These are phyloP conservation scores for Periophthalmodon schlosseri DNA, from an alignment of 2,113 vertebrate species.

Conservation along the genomic window DNA sequence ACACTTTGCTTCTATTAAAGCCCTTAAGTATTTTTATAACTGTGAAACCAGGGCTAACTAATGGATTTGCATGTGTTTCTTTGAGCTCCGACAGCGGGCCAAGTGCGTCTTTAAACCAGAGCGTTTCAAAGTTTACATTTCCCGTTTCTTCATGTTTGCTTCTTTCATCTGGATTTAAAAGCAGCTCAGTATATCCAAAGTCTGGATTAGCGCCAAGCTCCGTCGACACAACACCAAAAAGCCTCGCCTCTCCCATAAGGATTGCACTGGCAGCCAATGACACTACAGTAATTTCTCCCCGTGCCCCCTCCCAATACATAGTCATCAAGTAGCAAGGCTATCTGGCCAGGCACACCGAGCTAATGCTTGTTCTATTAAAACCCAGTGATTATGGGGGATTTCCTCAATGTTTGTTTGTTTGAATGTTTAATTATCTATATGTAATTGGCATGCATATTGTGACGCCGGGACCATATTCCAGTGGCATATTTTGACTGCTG, in stretches of 20 bases:
- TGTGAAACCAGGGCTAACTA: constrained; percentile 73
- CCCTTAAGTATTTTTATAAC: constrained; percentile 81
- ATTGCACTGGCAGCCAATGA: constrained; percentile 69
- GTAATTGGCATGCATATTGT: constrained; percentile 66
- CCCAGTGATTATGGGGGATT: constrained; percentile 69
- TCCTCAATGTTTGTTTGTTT: constrained; percentile 72
- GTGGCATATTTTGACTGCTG: constrained; percentile 46
- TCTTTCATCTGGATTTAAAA: constrained; percentile 74
- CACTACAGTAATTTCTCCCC: constrained; percentile 55
- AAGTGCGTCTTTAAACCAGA: constrained; percentile 63
- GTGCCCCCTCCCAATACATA: constrained; percentile 19
- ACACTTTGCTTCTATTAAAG: constrained; percentile 76
- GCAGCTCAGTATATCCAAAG: constrained; percentile 68
- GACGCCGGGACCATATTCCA: constrained; percentile 45
- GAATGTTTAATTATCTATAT: constrained; percentile 74
- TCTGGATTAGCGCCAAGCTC: constrained; percentile 73
- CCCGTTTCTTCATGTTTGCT: constrained; percentile 65
- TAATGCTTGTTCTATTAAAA: constrained; percentile 74
- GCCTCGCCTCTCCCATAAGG: constrained; percentile 61
- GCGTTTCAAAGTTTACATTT: constrained; percentile 76
- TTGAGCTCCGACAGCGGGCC: constrained; percentile 34
- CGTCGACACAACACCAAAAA: constrained; percentile 42
- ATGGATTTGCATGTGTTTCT: constrained; percentile 80
- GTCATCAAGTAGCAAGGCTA: constrained; percentile 64
- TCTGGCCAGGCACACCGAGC: constrained; percentile 61